These are phyloP conservation scores for Macrobrachium rosenbergii DNA, from an alignment of 1,140 invertebrate species.

Conservation along the genomic window DNA sequence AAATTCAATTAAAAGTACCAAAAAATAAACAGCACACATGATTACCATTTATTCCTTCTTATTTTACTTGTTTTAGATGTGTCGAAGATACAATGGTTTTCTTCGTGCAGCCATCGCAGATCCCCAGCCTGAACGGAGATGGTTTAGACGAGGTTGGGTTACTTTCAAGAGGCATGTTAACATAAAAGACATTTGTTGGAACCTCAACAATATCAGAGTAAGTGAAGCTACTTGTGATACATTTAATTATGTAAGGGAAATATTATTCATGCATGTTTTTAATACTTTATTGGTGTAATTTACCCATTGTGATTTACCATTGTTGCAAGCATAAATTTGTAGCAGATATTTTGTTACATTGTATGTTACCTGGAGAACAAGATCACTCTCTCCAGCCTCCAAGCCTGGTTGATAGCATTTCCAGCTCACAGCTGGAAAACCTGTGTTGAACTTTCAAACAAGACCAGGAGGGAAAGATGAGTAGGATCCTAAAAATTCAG, in stretches of 20 bases:
- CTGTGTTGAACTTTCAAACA: no score
- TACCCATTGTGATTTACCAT: background rate
- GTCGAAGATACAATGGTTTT: constrained; percentile 94
- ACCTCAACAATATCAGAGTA: constrained; percentile 94
- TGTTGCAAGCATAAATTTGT: constrained; percentile 7
- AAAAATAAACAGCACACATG: no score
- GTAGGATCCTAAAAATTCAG: no score
- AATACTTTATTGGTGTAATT: constrained; percentile 15
- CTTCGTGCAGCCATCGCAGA: constrained; percentile 97
- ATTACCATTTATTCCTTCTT: background rate
- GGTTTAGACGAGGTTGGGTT: constrained; percentile 97
- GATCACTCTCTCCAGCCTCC: no score
- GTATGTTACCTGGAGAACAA: background rate
- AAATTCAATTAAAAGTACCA: no score
- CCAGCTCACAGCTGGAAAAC: no score
- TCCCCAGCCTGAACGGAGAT: constrained; percentile 93
- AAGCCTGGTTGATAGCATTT: no score
- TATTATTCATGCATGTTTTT: no score
- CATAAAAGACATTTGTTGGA: constrained; percentile 99
- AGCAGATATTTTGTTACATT: background rate
- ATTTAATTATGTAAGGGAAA: no score
- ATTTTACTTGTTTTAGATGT: constrained; percentile 79
- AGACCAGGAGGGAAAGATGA: no score
- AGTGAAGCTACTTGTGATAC: constrained; percentile 62
- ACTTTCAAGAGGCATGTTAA: constrained; percentile 97